Evolutionary conservation across 2,113 vertebrate genomes (phyloP).

Genomic region (Pelodiscus sinensis): DNA sequence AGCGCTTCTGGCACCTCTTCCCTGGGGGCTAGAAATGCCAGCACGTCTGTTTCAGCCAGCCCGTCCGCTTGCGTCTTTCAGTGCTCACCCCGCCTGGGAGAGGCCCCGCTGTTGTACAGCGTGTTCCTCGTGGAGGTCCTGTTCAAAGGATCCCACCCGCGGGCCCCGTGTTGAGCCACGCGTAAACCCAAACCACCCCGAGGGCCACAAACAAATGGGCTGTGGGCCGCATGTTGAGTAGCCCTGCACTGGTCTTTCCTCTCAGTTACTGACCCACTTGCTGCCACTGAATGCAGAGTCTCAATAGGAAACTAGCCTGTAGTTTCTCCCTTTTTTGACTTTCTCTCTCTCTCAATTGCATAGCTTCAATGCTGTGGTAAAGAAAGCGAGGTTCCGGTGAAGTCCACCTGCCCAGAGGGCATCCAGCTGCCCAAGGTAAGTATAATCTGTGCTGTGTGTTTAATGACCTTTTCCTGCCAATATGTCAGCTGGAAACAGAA

Average conservation of each 20-base stretch:
- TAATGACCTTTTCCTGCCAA: not conserved
- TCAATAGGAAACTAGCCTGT: not conserved
- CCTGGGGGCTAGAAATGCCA: no score
- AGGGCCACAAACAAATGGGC: no score
- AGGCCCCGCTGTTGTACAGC: no score
- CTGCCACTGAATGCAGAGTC: not conserved
- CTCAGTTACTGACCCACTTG: not conserved
- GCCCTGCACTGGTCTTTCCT: not conserved
- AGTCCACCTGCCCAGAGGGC: constrained; percentile 78
- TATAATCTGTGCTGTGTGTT: not conserved
- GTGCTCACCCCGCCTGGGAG: no score
- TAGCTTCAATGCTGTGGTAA: constrained; percentile 86
- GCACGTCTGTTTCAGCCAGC: no score
- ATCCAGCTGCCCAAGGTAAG: constrained; percentile 77
- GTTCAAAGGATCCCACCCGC: no score
- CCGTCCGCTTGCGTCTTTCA: no score
- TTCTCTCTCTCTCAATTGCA: constrained; percentile 30
- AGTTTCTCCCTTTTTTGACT: not conserved
- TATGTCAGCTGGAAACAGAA: not conserved
- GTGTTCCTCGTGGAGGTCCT: no score
- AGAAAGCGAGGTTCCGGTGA: constrained; percentile 65
- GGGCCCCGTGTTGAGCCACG: no score
- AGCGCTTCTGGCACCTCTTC: no score
- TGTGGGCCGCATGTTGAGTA: no score
- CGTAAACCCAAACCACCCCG: no score